A percentile compares a stretch with the other conserved stretches of the same genome.
These are phyloP conservation scores for Cephus pygmeus DNA, from an alignment of 2,888 invertebrate genomes.

Conservation along the genomic window DNA sequence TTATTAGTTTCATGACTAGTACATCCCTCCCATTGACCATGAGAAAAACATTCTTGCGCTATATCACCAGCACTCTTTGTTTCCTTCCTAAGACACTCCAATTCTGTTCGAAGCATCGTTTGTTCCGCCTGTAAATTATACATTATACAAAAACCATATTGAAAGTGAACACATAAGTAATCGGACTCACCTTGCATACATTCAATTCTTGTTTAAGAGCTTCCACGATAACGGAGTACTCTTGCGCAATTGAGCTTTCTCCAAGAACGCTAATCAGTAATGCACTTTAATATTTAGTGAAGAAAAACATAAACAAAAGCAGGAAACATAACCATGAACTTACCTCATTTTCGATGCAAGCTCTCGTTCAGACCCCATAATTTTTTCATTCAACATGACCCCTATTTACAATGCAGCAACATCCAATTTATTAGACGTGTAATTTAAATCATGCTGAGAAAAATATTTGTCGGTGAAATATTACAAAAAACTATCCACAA, in stretches of 20 bases:
- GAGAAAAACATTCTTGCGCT: slow-evolving; percentile 39
- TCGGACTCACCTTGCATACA: slow-evolving; percentile 47
- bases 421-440: neutral
- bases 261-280: slow-evolving; percentile 34
- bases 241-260: slow-evolving; percentile 37
- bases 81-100: slow-evolving; percentile 44
- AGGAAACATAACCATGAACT: slow-evolving; percentile 29
- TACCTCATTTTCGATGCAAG: slow-evolving; percentile 24
- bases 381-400: slow-evolving; percentile 19
- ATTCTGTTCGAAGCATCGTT: slow-evolving; percentile 43
- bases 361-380: slow-evolving; percentile 20
- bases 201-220: slow-evolving; percentile 48
- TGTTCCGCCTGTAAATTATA: slow-evolving; percentile 50
- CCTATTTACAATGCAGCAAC: neutral
- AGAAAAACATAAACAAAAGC: neutral
- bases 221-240: slow-evolving; percentile 45
- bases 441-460: neutral
- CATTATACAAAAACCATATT: neutral
- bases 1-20: slow-evolving; percentile 24
- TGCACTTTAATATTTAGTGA: neutral
- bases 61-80: slow-evolving; percentile 41
- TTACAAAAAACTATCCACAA: neutral
- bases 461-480: neutral
- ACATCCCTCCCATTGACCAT: slow-evolving; percentile 39
- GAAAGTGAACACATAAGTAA: neutral